Conservation (phyloP, 2,113 vertebrate species). For the Ictalurus furcatus region DNA sequence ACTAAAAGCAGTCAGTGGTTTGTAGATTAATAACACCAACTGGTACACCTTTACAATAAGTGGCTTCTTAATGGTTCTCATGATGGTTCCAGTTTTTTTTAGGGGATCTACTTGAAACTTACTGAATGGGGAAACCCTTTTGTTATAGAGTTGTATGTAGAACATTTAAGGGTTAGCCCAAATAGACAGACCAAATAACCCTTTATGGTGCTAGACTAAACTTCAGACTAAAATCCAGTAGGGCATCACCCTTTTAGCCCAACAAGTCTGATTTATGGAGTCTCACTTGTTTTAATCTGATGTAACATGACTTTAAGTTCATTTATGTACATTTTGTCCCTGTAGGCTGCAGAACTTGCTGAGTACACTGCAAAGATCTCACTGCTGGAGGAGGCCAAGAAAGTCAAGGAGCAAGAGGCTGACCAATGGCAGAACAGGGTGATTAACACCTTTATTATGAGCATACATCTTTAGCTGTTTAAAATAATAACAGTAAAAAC, state of each 20-base stretch:
- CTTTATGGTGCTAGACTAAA: not conserved
- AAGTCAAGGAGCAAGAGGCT: slow-evolving; percentile 81
- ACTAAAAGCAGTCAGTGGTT: not conserved
- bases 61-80: not conserved
- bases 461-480: not conserved
- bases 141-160: not conserved
- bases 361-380: slow-evolving; percentile 84
- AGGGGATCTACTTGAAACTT: not conserved
- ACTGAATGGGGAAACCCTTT: not conserved
- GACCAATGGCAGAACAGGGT: slow-evolving; percentile 84
- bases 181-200: not conserved
- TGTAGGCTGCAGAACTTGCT: slow-evolving; percentile 86
- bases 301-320: not conserved
- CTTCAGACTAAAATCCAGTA: not conserved
- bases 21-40: not conserved
- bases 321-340: not conserved
- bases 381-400: slow-evolving; percentile 80
- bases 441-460: slow-evolving; percentile 46
- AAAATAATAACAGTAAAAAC: not conserved
- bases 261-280: not conserved
- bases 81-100: no score
- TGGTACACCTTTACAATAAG: not conserved
- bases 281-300: not conserved
- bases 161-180: not conserved
- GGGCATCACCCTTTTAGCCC: not conserved